Base-by-base conservation (phyloP, 1,140 invertebrate genomes). In the Gryon sp. region DNA sequence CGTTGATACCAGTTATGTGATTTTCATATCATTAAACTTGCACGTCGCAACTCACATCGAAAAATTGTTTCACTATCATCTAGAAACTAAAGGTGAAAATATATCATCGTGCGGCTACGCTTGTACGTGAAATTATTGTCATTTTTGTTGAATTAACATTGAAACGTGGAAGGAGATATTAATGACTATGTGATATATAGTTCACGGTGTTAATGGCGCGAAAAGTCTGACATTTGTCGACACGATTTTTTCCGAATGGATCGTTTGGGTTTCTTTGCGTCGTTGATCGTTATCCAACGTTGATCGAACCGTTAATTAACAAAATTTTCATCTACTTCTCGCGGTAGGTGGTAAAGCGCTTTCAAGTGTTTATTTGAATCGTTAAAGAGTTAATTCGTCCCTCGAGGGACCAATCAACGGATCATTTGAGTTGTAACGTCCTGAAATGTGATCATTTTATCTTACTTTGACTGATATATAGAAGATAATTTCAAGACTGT, bases 1-100 rank as follows among this genome's bases (percentile, higher is more conserved):
- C 52, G 36, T 45, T 63, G 53, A 70, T 70, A 43, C 50, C 41
- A 43, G 4, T n/a, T n/a, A n/a, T 36, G 26, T 19, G 41, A 52
- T 65, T 70, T 70, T 41, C 59, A 66, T 76, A 68, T 76, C 66
- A 65, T 70, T 65, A 65, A 70, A 40, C 22, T 55, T 62, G n/a
- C n/a, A n/a, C n/a, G n/a, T n/a, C 50, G 66, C 11, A 12, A 34
- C 11, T 72, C 60, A 53, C 19, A 12, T 46, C 18, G 32, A 14
- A 43, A 59, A 76, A 62, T 66, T 70, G 59, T 52, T 77, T 77
- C 72, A 60, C 48, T 63, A 8, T 43, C 52, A 34, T n/a, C n/a
- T 72, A 66, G 66, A 77, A 72, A 66, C 43, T 53, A 62, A 62
- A 43, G 55, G 55, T n/a, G n/a, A n/a, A n/a, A 74, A 74, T 43